phyloP scores from a whole-genome alignment of 2,888 invertebrate genomes.

The Plebejus melissa region DNA sequence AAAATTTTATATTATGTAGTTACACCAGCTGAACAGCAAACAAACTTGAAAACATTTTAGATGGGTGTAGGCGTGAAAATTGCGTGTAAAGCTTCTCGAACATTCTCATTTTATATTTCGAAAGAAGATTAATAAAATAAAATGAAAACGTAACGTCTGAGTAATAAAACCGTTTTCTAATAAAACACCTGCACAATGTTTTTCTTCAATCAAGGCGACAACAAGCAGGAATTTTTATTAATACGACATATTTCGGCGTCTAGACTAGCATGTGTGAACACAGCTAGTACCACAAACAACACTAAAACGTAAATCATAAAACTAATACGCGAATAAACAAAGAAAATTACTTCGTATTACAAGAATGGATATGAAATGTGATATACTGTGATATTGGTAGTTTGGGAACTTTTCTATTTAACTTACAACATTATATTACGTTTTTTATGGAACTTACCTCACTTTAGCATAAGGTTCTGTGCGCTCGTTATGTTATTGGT shows the following conservation, averaged over 20 bases:
- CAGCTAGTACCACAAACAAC: conserved; percentile 74
- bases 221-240: conserved; percentile 43
- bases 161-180: conserved; percentile 18
- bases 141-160: conserved; percentile 6
- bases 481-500: not conserved
- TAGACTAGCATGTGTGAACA: conserved; percentile 71
- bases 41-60: not conserved
- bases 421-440: conserved; percentile 15
- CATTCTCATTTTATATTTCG: not conserved
- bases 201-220: conserved; percentile 16
- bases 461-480: not conserved
- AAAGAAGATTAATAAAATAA: conserved; percentile 7
- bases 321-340: conserved; percentile 57
- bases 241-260: conserved; percentile 60
- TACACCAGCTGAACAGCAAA: not conserved
- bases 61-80: not conserved
- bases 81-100: not conserved
- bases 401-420: conserved; percentile 21
- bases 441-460: conserved; percentile 4
- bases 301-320: conserved; percentile 69
- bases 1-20: not conserved
- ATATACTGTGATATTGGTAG: conserved; percentile 19
- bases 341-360: conserved; percentile 59
- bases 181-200: conserved; percentile 24
- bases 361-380: conserved; percentile 11